phyloP scores from a whole-genome alignment of 2,113 vertebrate genomes.

The Gavialis gangeticus region DNA sequence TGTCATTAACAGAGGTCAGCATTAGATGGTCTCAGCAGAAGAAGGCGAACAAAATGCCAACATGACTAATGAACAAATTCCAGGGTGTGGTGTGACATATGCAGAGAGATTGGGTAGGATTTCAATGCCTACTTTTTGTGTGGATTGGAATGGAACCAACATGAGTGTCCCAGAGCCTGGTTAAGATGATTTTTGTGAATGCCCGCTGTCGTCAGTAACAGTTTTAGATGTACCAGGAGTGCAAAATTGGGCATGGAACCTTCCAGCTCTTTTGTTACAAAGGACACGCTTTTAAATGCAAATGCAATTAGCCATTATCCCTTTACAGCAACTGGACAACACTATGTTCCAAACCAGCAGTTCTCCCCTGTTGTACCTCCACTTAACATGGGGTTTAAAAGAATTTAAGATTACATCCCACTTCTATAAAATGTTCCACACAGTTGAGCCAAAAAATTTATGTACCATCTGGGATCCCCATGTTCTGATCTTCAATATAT shows the following conservation, averaged over 20 bases:
- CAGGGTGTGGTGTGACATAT: background rate
- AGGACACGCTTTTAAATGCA: background rate
- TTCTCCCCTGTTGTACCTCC: background rate
- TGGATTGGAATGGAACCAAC: background rate
- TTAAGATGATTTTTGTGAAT: background rate
- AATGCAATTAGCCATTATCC: background rate
- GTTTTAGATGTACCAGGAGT: background rate
- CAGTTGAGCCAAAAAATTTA: background rate
- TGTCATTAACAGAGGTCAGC: conserved; percentile 37
- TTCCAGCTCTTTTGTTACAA: background rate
- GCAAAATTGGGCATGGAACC: background rate
- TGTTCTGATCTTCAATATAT: background rate
- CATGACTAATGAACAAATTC: conserved; percentile 9
- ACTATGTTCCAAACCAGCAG: background rate
- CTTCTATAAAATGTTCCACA: background rate
- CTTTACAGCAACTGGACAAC: background rate
- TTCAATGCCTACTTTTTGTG: background rate
- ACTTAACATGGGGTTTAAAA: background rate
- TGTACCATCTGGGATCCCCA: background rate
- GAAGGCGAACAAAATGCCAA: conserved; percentile 30
- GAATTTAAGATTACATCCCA: background rate
- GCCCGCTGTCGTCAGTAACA: background rate
- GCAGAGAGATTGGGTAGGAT: background rate
- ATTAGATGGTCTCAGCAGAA: conserved; percentile 1
- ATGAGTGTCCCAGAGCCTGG: background rate